Conservation (phyloP, 1,140 invertebrate species). For the Schmidtea mediterranea region DNA sequence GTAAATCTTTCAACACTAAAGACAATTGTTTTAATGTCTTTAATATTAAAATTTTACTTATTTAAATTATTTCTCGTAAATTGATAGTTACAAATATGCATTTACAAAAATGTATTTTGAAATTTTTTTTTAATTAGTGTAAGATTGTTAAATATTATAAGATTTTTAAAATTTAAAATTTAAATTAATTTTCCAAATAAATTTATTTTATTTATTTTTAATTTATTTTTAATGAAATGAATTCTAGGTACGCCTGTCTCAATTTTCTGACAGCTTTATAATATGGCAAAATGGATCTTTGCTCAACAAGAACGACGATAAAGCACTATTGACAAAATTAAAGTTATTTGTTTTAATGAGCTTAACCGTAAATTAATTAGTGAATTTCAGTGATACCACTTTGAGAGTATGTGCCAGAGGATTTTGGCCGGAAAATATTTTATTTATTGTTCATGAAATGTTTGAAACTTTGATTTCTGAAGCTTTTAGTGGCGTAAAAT, state of each 20-base stretch:
- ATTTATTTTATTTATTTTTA: neutral
- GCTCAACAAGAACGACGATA: conserved; percentile 20
- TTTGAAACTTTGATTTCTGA: conserved; percentile 8
- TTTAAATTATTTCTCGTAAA: no score
- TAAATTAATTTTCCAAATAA: neutral
- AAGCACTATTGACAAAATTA: conserved; percentile 16
- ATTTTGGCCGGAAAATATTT: conserved; percentile 8
- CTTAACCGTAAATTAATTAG: neutral
- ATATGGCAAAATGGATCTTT: conserved; percentile 23
- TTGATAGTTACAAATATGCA: no score
- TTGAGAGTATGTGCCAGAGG: conserved; percentile 7
- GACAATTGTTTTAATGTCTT: no score
- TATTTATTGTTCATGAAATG: conserved; percentile 9
- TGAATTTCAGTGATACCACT: neutral
- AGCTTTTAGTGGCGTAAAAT: conserved; percentile 8
- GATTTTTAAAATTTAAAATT: neutral
- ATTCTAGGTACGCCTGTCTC: conserved; percentile 19
- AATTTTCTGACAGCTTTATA: conserved; percentile 17
- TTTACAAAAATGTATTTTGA: no score
- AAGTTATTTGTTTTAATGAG: conserved; percentile 9
- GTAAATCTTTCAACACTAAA: no score
- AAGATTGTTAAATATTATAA: no score
- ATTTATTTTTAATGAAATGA: no score
- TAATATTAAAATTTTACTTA: no score
- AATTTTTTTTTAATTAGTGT: no score